Evolutionary conservation across 2,113 vertebrate species (phyloP).

Genomic region (Rhadina sibilatrix): DNA sequence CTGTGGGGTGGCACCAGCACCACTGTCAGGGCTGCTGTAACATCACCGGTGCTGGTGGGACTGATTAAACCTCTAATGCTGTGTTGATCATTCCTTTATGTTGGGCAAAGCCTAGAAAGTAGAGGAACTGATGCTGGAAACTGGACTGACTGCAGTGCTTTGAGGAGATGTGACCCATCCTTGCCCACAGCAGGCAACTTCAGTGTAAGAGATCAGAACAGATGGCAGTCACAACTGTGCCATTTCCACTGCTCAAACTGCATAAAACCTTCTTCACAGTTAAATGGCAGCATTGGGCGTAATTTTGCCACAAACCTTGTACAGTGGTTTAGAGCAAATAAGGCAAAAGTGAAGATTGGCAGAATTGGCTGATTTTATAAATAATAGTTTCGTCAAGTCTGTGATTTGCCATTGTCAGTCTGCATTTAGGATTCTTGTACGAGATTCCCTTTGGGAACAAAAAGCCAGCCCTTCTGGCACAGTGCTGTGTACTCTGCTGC

Average conservation of each 20-base stretch:
- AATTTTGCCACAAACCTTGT: neutral
- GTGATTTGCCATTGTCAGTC: neutral
- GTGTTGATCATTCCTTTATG: neutral
- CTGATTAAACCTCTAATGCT: neutral
- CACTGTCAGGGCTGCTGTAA: neutral
- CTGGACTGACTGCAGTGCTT: neutral
- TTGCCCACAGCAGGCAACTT: neutral
- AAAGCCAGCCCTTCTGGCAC: neutral
- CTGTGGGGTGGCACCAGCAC: accelerated
- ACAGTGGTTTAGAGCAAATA: neutral
- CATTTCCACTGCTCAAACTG: neutral
- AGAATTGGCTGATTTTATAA: neutral
- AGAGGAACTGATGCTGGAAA: neutral
- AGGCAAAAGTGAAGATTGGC: neutral
- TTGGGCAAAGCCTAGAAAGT: neutral
- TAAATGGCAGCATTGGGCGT: neutral
- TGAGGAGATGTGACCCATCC: neutral
- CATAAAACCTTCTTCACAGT: neutral
- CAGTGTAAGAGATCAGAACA: neutral
- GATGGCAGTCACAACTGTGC: neutral
- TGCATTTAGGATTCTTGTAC: neutral
- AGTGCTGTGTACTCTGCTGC: neutral
- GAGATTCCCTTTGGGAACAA: neutral
- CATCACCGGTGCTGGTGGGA: neutral
- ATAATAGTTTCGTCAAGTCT: neutral